Evolutionary conservation across 2,888 invertebrate species (phyloP).

Genomic region (Oscheius sp.): DNA sequence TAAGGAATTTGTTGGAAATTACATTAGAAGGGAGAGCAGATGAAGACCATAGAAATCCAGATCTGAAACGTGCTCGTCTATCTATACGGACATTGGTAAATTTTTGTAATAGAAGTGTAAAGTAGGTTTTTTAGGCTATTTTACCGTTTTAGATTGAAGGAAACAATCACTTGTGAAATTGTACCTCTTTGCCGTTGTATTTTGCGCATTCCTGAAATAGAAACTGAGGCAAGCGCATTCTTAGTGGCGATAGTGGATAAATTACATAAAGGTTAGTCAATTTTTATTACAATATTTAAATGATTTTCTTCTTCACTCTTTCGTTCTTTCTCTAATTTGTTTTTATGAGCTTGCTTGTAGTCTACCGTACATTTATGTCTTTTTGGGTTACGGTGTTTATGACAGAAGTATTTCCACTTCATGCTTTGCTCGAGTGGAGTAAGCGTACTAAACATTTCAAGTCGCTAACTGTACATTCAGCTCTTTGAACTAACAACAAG

Average conservation of each 20-base stretch:
- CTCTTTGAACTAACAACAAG: not conserved
- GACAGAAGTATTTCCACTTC: constrained; percentile 50
- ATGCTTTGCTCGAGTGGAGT: constrained; percentile 47
- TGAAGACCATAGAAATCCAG: constrained; percentile 5
- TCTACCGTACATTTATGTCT: constrained; percentile 53
- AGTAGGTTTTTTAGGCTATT: not conserved
- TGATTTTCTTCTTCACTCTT: too few species aligned
- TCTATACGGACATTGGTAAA: constrained; percentile 36
- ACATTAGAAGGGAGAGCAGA: constrained; percentile 27
- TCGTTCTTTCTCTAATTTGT: constrained; percentile 33
- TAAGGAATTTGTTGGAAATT: constrained; percentile 19
- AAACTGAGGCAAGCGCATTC: constrained; percentile 18
- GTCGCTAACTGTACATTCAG: not conserved
- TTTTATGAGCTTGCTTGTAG: constrained; percentile 52
- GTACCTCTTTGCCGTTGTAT: constrained; percentile 15
- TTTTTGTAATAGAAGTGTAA: constrained; percentile 32
- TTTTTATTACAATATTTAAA: not conserved
- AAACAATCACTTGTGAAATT: not conserved
- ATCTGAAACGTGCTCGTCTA: constrained; percentile 17
- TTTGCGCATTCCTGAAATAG: constrained; percentile 21
- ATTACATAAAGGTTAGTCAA: constrained; percentile 22
- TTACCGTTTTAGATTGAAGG: constrained; percentile 7
- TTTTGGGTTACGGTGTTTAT: constrained; percentile 46
- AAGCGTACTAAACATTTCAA: constrained; percentile 38
- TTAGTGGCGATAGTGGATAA: constrained; percentile 4